Evolutionary conservation across 1,140 invertebrate species (phyloP), one percentile per base, ranked within the genome.

Genomic region (Bombus superbus): DNA sequence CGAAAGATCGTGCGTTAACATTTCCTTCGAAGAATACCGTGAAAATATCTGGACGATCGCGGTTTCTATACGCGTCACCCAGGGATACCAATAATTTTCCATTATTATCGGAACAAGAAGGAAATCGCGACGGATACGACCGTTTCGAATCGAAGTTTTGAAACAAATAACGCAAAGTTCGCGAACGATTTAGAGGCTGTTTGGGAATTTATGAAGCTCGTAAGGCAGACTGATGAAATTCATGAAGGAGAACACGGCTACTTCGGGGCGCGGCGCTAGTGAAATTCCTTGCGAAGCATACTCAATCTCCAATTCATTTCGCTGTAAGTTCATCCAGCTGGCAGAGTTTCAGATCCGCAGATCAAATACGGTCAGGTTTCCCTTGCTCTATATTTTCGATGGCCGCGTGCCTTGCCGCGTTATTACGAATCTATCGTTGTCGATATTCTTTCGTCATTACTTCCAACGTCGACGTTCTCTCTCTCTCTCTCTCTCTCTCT

Each of bases 221-320:
- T 81, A 80, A 85, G 68, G n/a, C 71, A 44, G 62, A 81, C 79
- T 42, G 83, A 85, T 81, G 82, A 86, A 89, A 83, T 89, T 66
- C 64, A 86, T 44, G 87, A 83, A 83, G 72, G 38, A 64, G 69
- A 13, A 25, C 40, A 25, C 38, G 44, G 78, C 53, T 73, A 81
- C 53, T 75, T 44, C 15, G 28, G 38, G 25, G 25, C 77, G 62
- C 80, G 35, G 44, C 64, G 40, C 68, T 81, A 68, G 69, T 64
- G 81, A 74, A 86, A 83, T 89, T 76, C 77, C 77, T 18, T 32
- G 82, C 83, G 68, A 87, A 77, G 83, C 69, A 76, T 64, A 66
- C 82, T 85, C 76, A 81, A 90, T 90, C 82, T 80, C 79, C 82
- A 87, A 90, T 90, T 90, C 88, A 90, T 90, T 90, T 87, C 59